phyloP scores from a whole-genome alignment of 1,140 invertebrate species.

The Carcinoscorpius rotundicauda region DNA sequence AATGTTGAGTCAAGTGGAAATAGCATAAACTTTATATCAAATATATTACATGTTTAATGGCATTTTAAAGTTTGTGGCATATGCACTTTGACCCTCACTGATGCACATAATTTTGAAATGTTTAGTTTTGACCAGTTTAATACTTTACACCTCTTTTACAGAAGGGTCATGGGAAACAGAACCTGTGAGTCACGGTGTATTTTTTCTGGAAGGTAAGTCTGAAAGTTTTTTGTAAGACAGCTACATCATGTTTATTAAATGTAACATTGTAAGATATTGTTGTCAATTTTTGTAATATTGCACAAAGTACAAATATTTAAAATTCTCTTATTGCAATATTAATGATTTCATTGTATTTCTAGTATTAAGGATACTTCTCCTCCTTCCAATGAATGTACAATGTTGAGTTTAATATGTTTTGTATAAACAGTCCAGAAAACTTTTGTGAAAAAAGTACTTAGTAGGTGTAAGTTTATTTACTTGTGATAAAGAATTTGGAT shows the following conservation, averaged over 20 bases:
- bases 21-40: too few relatives aligned
- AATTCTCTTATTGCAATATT: not conserved
- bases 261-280: not conserved
- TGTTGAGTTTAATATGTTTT: not conserved
- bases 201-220: conserved; percentile 33
- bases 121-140: not conserved
- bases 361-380: not conserved
- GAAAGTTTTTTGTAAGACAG: too few relatives aligned
- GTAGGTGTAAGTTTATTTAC: too few relatives aligned
- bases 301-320: not conserved
- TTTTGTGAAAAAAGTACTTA: too few relatives aligned
- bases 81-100: too few relatives aligned
- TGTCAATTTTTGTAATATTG: not conserved
- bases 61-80: too few relatives aligned
- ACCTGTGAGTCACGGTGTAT: conserved; percentile 30
- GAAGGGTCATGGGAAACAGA: conserved; percentile 68
- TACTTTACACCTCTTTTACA: conserved; percentile 6
- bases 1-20: too few relatives aligned
- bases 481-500: conserved; percentile 4
- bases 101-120: not conserved
- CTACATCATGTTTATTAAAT: too few relatives aligned
- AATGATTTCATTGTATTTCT: not conserved
- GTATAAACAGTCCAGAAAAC: too few relatives aligned
- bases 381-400: not conserved
- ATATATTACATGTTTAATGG: too few relatives aligned